Conservation (phyloP, 2,888 invertebrate species). For the Melieria crassipennis region DNA sequence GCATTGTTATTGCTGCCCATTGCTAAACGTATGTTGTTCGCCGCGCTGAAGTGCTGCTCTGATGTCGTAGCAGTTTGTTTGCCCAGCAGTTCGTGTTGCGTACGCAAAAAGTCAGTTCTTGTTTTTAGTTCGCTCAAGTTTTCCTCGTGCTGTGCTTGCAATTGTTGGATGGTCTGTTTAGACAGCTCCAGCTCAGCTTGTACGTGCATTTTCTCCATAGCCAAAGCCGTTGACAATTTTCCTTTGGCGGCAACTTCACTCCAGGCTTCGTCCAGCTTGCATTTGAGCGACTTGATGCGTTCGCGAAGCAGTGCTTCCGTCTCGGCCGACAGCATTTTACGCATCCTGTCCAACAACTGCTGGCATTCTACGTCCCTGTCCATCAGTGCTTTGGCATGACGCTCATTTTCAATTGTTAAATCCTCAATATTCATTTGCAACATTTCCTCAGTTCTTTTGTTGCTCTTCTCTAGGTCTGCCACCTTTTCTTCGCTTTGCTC, state of each 20-base stretch:
- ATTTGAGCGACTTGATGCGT: slow-evolving; percentile 26
- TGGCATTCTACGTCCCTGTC: slow-evolving; percentile 12
- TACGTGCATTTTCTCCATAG: slow-evolving; percentile 30
- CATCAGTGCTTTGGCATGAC: slow-evolving; percentile 7
- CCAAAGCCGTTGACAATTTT: slow-evolving; percentile 16
- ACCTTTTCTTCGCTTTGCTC: slow-evolving; percentile 10
- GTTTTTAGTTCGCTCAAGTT: no score
- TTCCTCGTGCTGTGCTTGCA: no score
- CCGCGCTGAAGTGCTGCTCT: no score
- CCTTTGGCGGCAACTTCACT: slow-evolving; percentile 34
- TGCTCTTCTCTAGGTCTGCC: slow-evolving; percentile 12
- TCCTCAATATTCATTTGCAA: slow-evolving; percentile 21
- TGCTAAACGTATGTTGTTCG: no score
- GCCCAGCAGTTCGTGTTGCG: no score
- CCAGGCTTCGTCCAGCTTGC: slow-evolving; percentile 29
- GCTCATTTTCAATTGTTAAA: slow-evolving; percentile 20
- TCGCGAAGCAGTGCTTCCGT: slow-evolving; percentile 18
- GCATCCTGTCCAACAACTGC: slow-evolving; percentile 9
- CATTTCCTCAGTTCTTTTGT: slow-evolving; percentile 12
- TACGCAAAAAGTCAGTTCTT: no score
- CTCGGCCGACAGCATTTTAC: not conserved
- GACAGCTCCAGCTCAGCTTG: not conserved
- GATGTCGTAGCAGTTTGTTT: no score
- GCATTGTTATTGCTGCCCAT: no score
- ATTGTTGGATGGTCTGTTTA: no score